These are phyloP conservation scores for Syrista parreyssii DNA, from an alignment of 2,888 invertebrate genomes.

Conservation along the genomic window DNA sequence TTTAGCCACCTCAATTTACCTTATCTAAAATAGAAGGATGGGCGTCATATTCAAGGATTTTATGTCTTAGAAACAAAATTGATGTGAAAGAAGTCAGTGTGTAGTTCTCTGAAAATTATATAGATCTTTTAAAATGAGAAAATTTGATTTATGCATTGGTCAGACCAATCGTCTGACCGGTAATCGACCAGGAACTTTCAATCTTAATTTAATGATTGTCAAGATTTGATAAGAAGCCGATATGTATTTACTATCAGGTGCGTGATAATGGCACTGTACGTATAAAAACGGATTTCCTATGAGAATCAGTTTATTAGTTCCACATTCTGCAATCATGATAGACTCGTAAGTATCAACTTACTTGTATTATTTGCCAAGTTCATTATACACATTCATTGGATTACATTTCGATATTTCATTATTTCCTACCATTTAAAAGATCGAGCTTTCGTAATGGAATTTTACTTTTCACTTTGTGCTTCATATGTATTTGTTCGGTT, in stretches of 20 bases:
- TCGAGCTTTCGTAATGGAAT: too few relatives aligned
- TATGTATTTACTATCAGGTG: background rate
- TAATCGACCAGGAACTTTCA: background rate
- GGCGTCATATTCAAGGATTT: background rate
- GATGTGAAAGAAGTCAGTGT: background rate
- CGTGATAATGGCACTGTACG: background rate
- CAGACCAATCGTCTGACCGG: background rate
- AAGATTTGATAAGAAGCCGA: background rate
- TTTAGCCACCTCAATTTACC: background rate
- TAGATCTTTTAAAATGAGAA: background rate
- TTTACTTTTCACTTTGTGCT: too few relatives aligned
- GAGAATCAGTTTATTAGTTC: background rate
- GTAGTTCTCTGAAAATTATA: background rate
- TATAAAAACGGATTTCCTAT: background rate
- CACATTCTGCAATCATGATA: background rate
- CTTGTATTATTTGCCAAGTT: background rate
- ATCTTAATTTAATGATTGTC: background rate
- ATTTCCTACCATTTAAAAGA: too few relatives aligned
- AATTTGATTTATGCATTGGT: background rate
- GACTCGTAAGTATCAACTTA: background rate
- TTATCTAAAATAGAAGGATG: background rate
- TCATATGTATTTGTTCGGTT: too few relatives aligned
- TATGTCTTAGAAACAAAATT: background rate
- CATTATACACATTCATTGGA: background rate
- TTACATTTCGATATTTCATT: background rate